These are phyloP conservation scores for Gobiocypris rarus DNA, from an alignment of 2,113 vertebrate genomes.

Conservation along the genomic window DNA sequence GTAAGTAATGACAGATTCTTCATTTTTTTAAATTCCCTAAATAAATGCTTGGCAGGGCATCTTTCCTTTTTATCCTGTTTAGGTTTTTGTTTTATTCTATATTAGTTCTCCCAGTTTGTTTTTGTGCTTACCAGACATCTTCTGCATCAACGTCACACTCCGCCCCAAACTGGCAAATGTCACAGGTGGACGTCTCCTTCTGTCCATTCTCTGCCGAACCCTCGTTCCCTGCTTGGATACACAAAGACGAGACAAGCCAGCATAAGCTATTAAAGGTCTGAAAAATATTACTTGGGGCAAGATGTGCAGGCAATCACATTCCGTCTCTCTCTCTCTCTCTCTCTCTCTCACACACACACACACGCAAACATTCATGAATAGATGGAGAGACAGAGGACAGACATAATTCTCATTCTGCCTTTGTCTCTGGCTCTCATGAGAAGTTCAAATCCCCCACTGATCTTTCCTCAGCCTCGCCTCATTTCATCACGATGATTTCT, in stretches of 20 bases:
- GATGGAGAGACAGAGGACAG: constrained; percentile 28
- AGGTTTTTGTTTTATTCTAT: neutral
- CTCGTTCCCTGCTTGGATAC: constrained; percentile 88
- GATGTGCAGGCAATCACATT: constrained; percentile 22
- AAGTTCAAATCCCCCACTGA: constrained; percentile 70
- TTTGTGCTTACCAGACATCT: constrained; percentile 90
- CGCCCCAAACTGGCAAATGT: constrained; percentile 98
- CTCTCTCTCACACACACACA: too few species aligned
- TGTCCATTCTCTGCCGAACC: constrained; percentile 94
- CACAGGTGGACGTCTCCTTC: constrained; percentile 98
- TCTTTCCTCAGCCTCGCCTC: constrained; percentile 71
- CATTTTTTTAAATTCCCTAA: too few species aligned
- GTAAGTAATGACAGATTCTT: neutral
- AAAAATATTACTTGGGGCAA: constrained; percentile 19
- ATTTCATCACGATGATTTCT: constrained; percentile 70
- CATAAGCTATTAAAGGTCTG: constrained; percentile 6
- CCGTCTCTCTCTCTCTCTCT: neutral
- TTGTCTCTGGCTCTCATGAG: constrained; percentile 63
- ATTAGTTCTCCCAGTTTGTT: neutral
- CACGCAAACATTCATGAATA: neutral
- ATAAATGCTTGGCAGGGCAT: neutral
- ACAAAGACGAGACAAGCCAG: constrained; percentile 61
- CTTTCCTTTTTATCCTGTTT: neutral
- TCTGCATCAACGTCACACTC: constrained; percentile 99
- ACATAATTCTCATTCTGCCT: constrained; percentile 49